These are phyloP conservation scores for Pherbina coryleti DNA, from an alignment of 2,888 invertebrate genomes.

Conservation along the genomic window DNA sequence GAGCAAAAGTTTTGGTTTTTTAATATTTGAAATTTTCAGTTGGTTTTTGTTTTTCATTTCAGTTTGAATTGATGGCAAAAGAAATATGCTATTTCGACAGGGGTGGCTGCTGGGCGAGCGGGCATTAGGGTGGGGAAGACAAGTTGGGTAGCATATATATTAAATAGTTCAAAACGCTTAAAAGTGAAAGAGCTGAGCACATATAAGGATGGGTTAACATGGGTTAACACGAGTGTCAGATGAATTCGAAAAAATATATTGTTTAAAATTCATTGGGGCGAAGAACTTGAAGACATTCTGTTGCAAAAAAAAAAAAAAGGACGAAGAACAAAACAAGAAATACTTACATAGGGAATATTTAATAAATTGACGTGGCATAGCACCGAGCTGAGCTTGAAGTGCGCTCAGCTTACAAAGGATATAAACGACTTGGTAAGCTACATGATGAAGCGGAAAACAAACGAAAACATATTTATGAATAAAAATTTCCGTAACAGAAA, in stretches of 20 bases:
- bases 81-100: too few relatives aligned
- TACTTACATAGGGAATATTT: constrained; percentile 38
- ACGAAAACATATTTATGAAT: neutral
- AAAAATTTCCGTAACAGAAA: neutral
- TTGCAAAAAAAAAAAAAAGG: neutral
- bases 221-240: neutral
- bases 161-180: neutral
- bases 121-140: neutral
- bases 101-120: too few relatives aligned
- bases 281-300: constrained; percentile 38
- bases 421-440: neutral
- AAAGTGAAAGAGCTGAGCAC: neutral
- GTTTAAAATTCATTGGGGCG: constrained; percentile 36
- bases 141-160: neutral
- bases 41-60: too few relatives aligned
- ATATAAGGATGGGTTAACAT: neutral
- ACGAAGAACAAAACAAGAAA: neutral
- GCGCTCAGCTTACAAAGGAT: constrained; percentile 8
- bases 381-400: constrained; percentile 2
- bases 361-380: constrained; percentile 40
- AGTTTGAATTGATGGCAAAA: too few relatives aligned
- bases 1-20: too few relatives aligned
- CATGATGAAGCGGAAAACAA: neutral
- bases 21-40: too few relatives aligned
- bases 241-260: neutral